Percentiles rank a stretch among this genome's conserved stretches.
Conservation (phyloP, 2,888 invertebrate species). For the Pammene fasciana region DNA sequence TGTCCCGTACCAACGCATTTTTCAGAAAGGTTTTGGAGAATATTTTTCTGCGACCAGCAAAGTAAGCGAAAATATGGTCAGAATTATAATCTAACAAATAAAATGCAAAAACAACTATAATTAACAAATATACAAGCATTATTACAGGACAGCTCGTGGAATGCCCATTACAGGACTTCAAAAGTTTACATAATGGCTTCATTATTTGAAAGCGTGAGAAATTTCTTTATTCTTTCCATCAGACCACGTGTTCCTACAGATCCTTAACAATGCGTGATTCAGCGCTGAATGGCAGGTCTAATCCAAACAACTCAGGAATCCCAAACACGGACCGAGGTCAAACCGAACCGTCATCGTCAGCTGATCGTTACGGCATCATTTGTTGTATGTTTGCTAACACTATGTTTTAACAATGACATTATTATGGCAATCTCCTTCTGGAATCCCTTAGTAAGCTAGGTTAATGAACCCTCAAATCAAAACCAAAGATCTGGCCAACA, state of each 20-base stretch:
- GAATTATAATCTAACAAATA: too few relatives aligned
- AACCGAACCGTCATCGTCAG: neutral
- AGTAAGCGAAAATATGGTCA: too few relatives aligned
- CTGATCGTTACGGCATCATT: slow-evolving; percentile 9
- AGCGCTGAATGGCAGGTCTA: slow-evolving; percentile 47
- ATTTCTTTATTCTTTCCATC: neutral
- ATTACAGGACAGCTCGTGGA: too few relatives aligned
- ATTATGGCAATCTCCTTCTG: neutral
- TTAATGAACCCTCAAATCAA: too few relatives aligned
- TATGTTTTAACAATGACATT: neutral
- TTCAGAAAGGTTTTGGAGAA: too few relatives aligned
- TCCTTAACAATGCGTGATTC: slow-evolving; percentile 55
- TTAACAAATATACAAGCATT: too few relatives aligned
- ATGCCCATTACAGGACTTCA: neutral
- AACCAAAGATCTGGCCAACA: too few relatives aligned
- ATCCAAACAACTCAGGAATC: slow-evolving; percentile 60
- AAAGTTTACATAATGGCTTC: neutral
- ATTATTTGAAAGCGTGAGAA: neutral
- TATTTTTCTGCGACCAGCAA: too few relatives aligned
- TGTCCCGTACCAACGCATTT: too few relatives aligned
- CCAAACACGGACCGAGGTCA: slow-evolving; percentile 46
- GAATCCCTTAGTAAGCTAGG: too few relatives aligned
- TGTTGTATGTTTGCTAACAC: too few relatives aligned
- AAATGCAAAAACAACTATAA: too few relatives aligned
- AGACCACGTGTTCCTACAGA: neutral